Evolutionary conservation across 2,113 vertebrate genomes (phyloP).

Genomic region (Mobula hypostoma): DNA sequence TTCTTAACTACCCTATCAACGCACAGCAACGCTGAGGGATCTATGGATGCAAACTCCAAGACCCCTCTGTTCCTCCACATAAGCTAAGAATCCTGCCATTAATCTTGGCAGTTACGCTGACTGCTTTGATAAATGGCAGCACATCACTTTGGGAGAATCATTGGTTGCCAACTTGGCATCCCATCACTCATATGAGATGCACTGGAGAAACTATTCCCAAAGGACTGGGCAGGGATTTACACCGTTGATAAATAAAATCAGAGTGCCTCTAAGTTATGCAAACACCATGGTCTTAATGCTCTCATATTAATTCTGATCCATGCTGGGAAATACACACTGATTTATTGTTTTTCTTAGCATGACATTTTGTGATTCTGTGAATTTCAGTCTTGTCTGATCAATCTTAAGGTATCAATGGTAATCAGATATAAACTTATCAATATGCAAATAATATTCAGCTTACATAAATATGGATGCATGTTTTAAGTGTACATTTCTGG

Average conservation of each 20-base stretch:
- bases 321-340: not conserved
- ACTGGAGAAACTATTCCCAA: not conserved
- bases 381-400: not conserved
- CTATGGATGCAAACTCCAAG: too few relatives aligned
- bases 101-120: not conserved
- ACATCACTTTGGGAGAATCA: not conserved
- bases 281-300: not conserved
- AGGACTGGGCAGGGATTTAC: not conserved
- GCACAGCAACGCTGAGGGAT: too few relatives aligned
- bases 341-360: not conserved
- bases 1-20: too few relatives aligned
- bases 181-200: not conserved
- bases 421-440: not conserved
- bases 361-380: not conserved
- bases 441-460: not conserved
- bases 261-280: not conserved
- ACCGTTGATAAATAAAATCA: not conserved
- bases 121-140: not conserved
- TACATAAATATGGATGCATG: not conserved
- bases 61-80: too few relatives aligned
- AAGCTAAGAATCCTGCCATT: too few relatives aligned
- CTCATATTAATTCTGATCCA: not conserved
- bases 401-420: not conserved
- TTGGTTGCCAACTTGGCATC: not conserved
- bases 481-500: not conserved